Percentiles rank a stretch among this genome's conserved stretches.
These are phyloP conservation scores for Bruchidius siliquastri DNA, from an alignment of 2,888 invertebrate species.

Conservation along the genomic window DNA sequence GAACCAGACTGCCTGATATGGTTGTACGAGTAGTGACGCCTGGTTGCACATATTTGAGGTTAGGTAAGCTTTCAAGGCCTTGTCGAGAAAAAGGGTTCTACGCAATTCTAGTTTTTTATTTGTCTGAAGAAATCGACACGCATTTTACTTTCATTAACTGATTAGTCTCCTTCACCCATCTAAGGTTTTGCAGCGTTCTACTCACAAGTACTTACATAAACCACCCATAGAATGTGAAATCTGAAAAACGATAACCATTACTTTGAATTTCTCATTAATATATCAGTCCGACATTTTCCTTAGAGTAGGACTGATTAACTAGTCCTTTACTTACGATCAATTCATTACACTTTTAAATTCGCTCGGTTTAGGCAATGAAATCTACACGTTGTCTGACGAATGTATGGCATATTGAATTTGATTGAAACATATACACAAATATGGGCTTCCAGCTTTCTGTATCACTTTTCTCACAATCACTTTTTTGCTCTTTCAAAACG, in stretches of 20 bases:
- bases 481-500: background rate
- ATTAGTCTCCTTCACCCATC: background rate
- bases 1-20: too few relatives aligned
- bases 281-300: background rate
- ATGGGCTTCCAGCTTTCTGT: background rate
- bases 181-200: background rate
- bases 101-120: too few relatives aligned
- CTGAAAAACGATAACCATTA: background rate
- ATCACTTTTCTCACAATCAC: background rate
- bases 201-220: background rate
- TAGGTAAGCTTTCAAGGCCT: too few relatives aligned
- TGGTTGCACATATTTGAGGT: too few relatives aligned
- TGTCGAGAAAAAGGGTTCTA: too few relatives aligned
- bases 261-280: background rate
- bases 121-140: background rate
- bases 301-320: background rate
- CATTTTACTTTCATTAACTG: background rate
- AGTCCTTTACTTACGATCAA: background rate
- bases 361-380: background rate
- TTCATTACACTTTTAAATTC: background rate
- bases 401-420: background rate
- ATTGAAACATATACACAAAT: background rate
- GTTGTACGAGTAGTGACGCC: too few relatives aligned
- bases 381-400: background rate
- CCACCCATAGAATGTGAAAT: background rate